Evolutionary conservation across 2,888 invertebrate genomes (phyloP), one percentile per base, ranked within the genome.

Genomic region (Scaptomyza flava): DNA sequence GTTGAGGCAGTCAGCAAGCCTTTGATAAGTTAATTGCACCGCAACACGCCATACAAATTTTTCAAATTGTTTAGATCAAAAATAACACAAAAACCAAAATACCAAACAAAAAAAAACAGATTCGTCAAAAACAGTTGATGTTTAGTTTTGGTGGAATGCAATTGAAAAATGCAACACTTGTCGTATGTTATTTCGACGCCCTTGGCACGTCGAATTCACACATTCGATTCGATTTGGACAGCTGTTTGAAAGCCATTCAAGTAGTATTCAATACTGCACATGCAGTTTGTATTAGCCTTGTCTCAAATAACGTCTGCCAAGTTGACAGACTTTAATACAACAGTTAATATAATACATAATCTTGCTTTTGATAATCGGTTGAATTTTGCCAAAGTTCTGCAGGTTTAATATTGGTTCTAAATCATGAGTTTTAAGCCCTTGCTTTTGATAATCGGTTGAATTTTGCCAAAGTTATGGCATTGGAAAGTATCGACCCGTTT

Each of bases 1-100:
- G 60, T 47, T 59, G 47, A 43, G 23, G 50, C 12, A 7, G 7
- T 23, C n/a, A 45, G 45, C 46, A 30, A 34, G 34, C 33, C 56
- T 46, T 68, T 71, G 75, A 71, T 77, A 67, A 65, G 53, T 77
- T 82, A 82, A 82, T 87, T 82, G 73, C 51, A 38, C 27, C 31
- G 45, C 52, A 48, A 38, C 81, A 82, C 81, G 81, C 81, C 52
- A 87, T 11, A 47, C 48, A 34, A 60, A 76, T 41, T 76, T 79
- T 64, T 51, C 38, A 45, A 59, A 61, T 56, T 66, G 58, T 67
- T 59, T 50, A 20, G 43, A 59, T 52, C 56, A 41, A 43, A 45
- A 54, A 31, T 17, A 14, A 6, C 17, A 17, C 17, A 36, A 6
- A 3, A 33, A 42, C 46, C 46, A 54, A 54, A 42, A 23, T 2